Evolutionary conservation across 1,140 invertebrate species (phyloP).

Genomic region (Ceratina australensis): DNA sequence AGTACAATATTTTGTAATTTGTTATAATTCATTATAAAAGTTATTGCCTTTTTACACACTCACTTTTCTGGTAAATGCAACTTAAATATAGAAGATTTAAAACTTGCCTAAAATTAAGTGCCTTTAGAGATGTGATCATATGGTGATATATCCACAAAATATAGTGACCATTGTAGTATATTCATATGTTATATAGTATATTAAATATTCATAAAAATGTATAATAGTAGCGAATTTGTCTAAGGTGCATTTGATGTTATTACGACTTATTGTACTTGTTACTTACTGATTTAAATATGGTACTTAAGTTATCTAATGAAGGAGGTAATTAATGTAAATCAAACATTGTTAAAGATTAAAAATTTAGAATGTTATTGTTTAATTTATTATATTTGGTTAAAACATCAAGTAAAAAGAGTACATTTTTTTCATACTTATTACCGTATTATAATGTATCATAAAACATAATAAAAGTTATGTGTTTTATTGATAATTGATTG

Average conservation of each 20-base stretch:
- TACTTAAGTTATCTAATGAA: conserved; percentile 18
- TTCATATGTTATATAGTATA: no score
- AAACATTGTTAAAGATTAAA: neutral
- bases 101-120: conserved; percentile 1
- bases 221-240: neutral
- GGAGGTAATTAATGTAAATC: neutral
- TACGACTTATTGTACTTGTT: neutral
- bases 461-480: conserved; percentile 17
- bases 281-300: neutral
- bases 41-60: neutral
- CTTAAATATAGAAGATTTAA: no score
- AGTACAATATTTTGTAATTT: conserved; percentile 11
- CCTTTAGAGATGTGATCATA: neutral
- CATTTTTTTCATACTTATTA: neutral
- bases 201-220: neutral
- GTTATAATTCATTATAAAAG: neutral
- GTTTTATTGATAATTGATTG: neutral
- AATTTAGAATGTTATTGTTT: neutral
- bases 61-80: conserved; percentile 7
- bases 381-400: conserved; percentile 8
- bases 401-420: conserved; percentile 9
- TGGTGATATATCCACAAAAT: no score
- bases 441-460: conserved; percentile 1
- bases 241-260: neutral
- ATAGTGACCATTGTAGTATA: no score